A percentile compares a stretch with the other conserved stretches of the same genome.
Evolutionary conservation across 2,888 invertebrate genomes (phyloP).

Genomic region (Antheraea yamamai): DNA sequence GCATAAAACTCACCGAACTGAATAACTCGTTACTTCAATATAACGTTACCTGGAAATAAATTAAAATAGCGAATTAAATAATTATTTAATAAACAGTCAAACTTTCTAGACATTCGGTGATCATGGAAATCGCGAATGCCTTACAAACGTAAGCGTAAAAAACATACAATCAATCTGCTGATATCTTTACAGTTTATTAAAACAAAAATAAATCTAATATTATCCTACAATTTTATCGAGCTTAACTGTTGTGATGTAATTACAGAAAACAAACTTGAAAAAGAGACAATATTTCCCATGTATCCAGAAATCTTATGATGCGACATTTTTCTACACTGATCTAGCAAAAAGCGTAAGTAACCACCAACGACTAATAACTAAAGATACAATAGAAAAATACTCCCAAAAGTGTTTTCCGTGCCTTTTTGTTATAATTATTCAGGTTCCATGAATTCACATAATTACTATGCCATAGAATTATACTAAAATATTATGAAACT

Average conservation of each 20-base stretch:
- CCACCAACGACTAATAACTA: neutral
- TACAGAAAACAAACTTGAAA: neutral
- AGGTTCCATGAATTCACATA: neutral
- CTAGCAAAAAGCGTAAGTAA: neutral
- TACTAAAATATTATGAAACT: no score
- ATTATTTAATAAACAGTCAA: neutral
- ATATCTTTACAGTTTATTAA: neutral
- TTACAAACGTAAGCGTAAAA: neutral
- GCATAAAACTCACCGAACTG: constrained; percentile 4
- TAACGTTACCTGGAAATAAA: neutral
- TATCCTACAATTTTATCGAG: neutral
- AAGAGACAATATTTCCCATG: neutral
- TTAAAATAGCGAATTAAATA: neutral
- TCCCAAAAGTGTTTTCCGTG: neutral
- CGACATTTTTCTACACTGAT: no score
- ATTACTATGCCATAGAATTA: neutral
- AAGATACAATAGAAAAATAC: neutral
- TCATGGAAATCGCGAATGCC: neutral
- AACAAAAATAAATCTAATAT: neutral
- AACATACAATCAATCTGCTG: neutral
- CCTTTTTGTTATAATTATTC: neutral
- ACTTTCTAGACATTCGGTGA: neutral
- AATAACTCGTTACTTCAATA: neutral
- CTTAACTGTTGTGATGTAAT: neutral
- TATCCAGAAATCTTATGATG: neutral